Evolutionary conservation across 2,888 invertebrate genomes (phyloP), one percentile per base, ranked within the genome.

Genomic region (Plagodis pulveraria): DNA sequence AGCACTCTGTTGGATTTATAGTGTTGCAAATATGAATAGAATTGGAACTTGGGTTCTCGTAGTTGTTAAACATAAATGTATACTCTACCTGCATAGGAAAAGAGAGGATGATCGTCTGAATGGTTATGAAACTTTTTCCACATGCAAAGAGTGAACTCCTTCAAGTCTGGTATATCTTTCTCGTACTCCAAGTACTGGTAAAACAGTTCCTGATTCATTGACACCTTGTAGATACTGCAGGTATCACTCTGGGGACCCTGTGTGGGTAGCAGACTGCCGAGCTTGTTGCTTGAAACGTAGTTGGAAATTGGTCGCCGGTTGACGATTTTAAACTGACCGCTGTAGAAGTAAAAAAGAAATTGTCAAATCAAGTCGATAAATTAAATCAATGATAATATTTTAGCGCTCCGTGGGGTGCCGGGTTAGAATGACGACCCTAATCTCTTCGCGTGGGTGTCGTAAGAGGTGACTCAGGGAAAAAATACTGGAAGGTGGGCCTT

Each of bases 61-160:
- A 4, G 22, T 22, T 22, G 4, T 22, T 22, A 22, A 22, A 22
- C 22, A 22, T 22, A 4, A 22, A 22, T 22, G 4, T 22, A 2
- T 22, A 22, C 22, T 86, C 95, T 81, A 97, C 97, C 95, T 73
- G 96, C 94, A 81, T 97, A 97, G 11, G 97, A 97, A 78, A 97
- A 96, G 54, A 97, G 82, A 0, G 97, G 96, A 89, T 97, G 97
- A 78, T 97, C 97, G 60, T 95, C 96, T 33, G 95, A 95, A 78
- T 97, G 97, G 76, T 97, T 97, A 71, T 95, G 94, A 77, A 96
- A 97, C 74, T 97, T 96, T 72, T 94, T 95, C 97, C 97, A 97
- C 87, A 95, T 94, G 79, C 97, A 97, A 8, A 97, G 90, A 0
- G 97, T 97, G 80, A 97, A 97, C 81, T 97, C 97, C 71, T 96